Base-by-base conservation (phyloP, 1,140 invertebrate species). In the Goniozus legneri region DNA sequence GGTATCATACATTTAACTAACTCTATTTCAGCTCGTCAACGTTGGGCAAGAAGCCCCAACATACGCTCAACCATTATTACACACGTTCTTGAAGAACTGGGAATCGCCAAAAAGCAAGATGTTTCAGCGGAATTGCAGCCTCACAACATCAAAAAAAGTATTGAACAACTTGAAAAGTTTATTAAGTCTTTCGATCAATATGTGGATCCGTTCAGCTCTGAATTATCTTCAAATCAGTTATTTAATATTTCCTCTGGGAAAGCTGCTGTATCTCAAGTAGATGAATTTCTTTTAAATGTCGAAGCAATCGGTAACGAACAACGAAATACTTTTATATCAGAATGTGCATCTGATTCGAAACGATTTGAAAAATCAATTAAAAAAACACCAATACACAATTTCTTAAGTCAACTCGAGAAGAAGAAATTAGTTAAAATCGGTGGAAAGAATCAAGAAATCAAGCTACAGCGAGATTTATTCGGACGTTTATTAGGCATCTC, bases 171-270 rank as follows among this genome's bases (percentile, higher is more conserved):
- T 16, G 2, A 47, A 44, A 42, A 51, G 22, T 54, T 54, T 44
- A 43, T 47, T 13, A 22, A 49, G 15, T 18, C 31, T 18, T 56
- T 58, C 47, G 37, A 56, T 50, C 8, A 38, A 15, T 47, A 45
- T 39, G 13, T 58, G n/a, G 56, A 56, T 42, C 53, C 56, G 21
- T 56, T 58, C 14, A 33, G 35, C 33, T 42, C 34, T 31, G 24
- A 24, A 19, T 34, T 53, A 44, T 24, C 38, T 32, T n/a, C n/a
- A 48, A 12, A 50, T 61, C 40, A 45, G 24, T 21, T 56, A 2
- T 56, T 51, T 13, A 60, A 63, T 41, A 60, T 58, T 45, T 43
- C 52, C 22, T 53, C 47, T 44, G 58, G 47, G 27, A 49, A 61
- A 60, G 54, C 51, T 24, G 55, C 57, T n/a, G 43, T 51, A 35